These are phyloP conservation scores for Diprion similis DNA, from an alignment of 1,140 invertebrate species.

Conservation along the genomic window DNA sequence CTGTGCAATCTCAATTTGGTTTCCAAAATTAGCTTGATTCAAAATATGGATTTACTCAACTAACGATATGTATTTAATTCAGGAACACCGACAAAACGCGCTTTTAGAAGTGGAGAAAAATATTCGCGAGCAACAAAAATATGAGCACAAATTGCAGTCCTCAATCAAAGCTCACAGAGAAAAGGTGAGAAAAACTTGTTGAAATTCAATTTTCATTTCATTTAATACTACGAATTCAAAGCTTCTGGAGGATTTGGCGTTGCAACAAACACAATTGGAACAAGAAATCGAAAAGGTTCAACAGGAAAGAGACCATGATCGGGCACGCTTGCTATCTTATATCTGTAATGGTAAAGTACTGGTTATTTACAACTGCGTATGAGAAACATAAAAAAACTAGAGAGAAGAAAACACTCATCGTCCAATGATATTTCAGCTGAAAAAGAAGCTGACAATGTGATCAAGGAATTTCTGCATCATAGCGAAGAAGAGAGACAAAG, in stretches of 20 bases:
- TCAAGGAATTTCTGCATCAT: conserved; percentile 68
- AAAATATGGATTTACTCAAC: neutral
- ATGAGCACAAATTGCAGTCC: conserved; percentile 63
- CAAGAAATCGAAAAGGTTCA: conserved; percentile 72
- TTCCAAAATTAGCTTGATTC: neutral
- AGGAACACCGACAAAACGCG: conserved; percentile 63
- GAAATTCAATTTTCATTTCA: conserved; percentile 17
- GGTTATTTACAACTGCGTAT: neutral
- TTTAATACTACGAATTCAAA: conserved; percentile 36
- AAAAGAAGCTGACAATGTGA: conserved; percentile 68
- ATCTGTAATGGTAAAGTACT: conserved; percentile 50
- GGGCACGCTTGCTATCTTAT: conserved; percentile 61
- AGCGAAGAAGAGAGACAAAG: conserved; percentile 66
- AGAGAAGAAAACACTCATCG: neutral
- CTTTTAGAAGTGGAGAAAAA: conserved; percentile 64
- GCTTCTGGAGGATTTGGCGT: conserved; percentile 67
- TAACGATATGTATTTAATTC: conserved; percentile 24
- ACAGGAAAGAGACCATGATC: conserved; percentile 68
- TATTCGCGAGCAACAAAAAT: conserved; percentile 61
- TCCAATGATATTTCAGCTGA: conserved; percentile 60
- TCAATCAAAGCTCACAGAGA: conserved; percentile 62
- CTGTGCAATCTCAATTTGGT: too few relatives aligned
- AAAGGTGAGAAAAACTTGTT: conserved; percentile 51
- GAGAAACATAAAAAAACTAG: neutral
- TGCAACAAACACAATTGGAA: conserved; percentile 71